These are phyloP conservation scores for Halisarca cf. caerulea DNA, from an alignment of 37 sponge, comb jelly and placozoan species.

Conservation along the genomic window DNA sequence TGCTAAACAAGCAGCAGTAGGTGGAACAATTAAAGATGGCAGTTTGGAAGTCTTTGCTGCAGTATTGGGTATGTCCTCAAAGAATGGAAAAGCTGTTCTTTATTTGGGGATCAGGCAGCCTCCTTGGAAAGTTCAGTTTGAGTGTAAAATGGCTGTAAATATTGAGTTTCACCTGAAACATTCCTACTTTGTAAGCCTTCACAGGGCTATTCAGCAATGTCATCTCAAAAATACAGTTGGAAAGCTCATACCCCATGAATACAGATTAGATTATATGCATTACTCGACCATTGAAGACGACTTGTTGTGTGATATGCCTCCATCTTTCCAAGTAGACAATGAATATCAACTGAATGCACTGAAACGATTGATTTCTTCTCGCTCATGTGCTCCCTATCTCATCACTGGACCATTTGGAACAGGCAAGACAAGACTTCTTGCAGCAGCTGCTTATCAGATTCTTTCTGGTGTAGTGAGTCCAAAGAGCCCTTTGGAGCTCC, in stretches of 20 bases:
- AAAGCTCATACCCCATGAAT: not conserved
- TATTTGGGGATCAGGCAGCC: no score
- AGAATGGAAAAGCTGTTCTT: no score
- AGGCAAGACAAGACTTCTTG: conserved; percentile 73
- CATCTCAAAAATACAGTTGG: not conserved
- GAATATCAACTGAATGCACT: conserved; percentile 39
- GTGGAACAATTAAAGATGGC: not conserved
- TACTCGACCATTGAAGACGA: not conserved
- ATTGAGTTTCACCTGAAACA: conserved; percentile 23
- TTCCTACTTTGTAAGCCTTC: conserved; percentile 38
- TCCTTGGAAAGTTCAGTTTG: no score
- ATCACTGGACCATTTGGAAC: conserved; percentile 80
- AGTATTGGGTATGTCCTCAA: not conserved
- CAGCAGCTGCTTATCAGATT: conserved; percentile 62
- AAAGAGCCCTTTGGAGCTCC: not conserved
- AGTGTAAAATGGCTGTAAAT: not conserved
- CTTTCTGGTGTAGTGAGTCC: not conserved
- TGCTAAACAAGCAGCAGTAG: conserved; percentile 17
- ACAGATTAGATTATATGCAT: no score
- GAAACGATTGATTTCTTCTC: not conserved
- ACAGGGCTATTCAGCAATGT: conserved; percentile 12
- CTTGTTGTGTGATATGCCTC: not conserved
- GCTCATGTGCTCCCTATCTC: conserved; percentile 36
- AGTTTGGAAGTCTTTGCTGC: no score
- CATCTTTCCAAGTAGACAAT: not conserved